Conservation (phyloP, 2,113 vertebrate genomes). For the Chunga burmeisteri region DNA sequence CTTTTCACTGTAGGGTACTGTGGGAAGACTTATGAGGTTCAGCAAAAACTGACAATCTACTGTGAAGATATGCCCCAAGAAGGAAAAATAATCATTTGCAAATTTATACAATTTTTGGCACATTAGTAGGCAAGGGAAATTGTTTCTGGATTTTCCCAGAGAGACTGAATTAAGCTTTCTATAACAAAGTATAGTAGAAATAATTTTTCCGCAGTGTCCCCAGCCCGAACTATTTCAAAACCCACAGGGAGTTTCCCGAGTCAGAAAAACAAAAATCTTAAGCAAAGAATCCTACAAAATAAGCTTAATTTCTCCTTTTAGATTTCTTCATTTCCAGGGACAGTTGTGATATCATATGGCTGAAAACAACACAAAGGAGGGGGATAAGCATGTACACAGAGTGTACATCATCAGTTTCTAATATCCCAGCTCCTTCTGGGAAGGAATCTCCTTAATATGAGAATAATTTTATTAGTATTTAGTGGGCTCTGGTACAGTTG, state of each 20-base stretch:
- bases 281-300: neutral
- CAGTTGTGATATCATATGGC: neutral
- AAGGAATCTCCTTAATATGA: neutral
- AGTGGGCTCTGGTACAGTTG: neutral
- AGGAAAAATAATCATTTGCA: neutral
- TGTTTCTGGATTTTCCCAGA: neutral
- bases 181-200: neutral
- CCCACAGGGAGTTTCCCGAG: neutral
- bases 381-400: neutral
- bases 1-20: neutral
- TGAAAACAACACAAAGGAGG: neutral
- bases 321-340: neutral
- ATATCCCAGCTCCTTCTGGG: neutral
- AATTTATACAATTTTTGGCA: constrained; percentile 3
- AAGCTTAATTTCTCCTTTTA: neutral
- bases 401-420: neutral
- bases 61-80: neutral
- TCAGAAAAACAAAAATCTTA: neutral
- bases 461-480: neutral
- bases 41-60: neutral
- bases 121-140: neutral
- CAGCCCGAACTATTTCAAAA: neutral
- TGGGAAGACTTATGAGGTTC: neutral
- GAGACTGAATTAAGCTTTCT: neutral
- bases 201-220: neutral